Percentiles rank a stretch among this genome's conserved stretches.
Conservation (phyloP, 2,113 vertebrate species). For the Rhinoderma darwinii region DNA sequence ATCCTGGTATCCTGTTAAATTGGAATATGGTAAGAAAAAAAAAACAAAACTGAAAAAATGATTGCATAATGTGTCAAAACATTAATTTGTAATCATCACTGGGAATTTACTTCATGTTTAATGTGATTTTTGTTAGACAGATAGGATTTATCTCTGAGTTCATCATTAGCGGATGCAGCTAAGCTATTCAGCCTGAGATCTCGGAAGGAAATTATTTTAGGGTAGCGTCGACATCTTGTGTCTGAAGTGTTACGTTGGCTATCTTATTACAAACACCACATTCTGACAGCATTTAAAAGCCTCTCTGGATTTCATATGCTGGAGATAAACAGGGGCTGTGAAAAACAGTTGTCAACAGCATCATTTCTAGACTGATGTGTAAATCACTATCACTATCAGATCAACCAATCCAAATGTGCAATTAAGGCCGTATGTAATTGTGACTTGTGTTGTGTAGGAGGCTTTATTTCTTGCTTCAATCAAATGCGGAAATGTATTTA, state of each 20-base stretch:
- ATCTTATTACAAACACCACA: not conserved
- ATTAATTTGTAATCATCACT: constrained; percentile 36
- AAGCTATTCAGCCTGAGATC: not conserved
- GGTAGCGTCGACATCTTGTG: not conserved
- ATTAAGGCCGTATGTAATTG: not conserved
- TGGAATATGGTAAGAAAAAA: not conserved
- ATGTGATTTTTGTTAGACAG: constrained; percentile 20
- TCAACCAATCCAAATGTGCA: not conserved
- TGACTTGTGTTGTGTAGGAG: too few relatives aligned
- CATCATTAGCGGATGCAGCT: constrained; percentile 4
- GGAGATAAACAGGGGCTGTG: not conserved
- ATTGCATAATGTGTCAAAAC: constrained; percentile 24
- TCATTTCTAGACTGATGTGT: not conserved
- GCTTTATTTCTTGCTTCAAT: not conserved
- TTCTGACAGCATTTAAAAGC: not conserved
- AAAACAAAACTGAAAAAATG: not conserved
- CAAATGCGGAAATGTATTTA: not conserved
- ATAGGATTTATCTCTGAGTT: constrained; percentile 11
- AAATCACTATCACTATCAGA: not conserved
- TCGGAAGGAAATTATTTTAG: constrained; percentile 24
- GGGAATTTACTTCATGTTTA: constrained; percentile 26
- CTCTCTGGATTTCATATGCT: not conserved
- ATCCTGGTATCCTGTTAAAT: not conserved
- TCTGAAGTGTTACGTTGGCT: not conserved
- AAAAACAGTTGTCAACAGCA: constrained; percentile 7